Percentiles rank a stretch among this genome's conserved stretches.
phyloP scores from a whole-genome alignment of 1,140 invertebrate species.

The Drosophila repletoides region DNA sequence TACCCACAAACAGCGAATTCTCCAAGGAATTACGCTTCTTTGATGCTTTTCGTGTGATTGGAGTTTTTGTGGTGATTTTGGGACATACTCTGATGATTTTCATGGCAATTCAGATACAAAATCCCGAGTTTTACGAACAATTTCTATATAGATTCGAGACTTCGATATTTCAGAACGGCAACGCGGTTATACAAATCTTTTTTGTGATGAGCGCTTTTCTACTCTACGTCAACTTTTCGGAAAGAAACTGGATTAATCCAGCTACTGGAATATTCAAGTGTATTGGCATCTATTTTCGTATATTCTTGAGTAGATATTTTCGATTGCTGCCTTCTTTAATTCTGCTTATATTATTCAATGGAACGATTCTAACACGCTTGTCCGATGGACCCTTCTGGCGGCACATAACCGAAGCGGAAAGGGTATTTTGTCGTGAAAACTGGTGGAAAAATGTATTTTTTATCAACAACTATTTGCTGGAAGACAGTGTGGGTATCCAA shows the following conservation, averaged over 20 bases:
- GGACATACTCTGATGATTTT: constrained; percentile 63
- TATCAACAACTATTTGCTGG: constrained; percentile 85
- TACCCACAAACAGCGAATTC: constrained; percentile 24
- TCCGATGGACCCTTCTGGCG: constrained; percentile 84
- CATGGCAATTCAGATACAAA: constrained; percentile 56
- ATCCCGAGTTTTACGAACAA: constrained; percentile 69
- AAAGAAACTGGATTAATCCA: constrained; percentile 50
- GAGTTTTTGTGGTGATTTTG: constrained; percentile 58
- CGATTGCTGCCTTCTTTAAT: constrained; percentile 83
- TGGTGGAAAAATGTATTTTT: constrained; percentile 88
- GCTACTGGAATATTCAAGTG: constrained; percentile 24
- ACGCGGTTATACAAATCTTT: constrained; percentile 83
- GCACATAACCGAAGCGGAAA: constrained; percentile 81
- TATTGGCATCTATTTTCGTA: constrained; percentile 49
- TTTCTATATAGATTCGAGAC: constrained; percentile 50
- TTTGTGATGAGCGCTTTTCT: constrained; percentile 84
- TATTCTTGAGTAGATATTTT: constrained; percentile 83
- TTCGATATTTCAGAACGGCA: constrained; percentile 83
- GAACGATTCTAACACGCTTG: constrained; percentile 79
- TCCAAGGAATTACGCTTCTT: constrained; percentile 61
- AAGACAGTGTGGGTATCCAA: constrained; percentile 54
- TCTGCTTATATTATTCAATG: constrained; percentile 83
- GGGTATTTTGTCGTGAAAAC: constrained; percentile 84
- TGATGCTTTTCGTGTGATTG: constrained; percentile 61
- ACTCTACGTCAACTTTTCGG: constrained; percentile 83